Evolutionary conservation across 2,113 vertebrate genomes (phyloP).

Genomic region (Delphinapterus leucas): DNA sequence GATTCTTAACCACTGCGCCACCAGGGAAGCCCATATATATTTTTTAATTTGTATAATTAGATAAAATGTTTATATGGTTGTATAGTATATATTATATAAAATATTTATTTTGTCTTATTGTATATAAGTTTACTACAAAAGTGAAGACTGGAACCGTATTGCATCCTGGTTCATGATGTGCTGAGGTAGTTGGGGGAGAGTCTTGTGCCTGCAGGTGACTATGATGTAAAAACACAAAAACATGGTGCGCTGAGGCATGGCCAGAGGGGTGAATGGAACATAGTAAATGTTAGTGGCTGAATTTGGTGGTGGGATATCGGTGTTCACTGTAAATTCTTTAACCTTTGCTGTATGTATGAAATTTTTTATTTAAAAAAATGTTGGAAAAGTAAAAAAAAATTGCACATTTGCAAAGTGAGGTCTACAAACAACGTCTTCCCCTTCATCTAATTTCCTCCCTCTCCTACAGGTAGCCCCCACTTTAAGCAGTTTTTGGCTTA

Average conservation of each 20-base stretch:
- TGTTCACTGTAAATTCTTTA: not conserved
- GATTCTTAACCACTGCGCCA: too few species aligned
- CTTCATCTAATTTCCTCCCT: not conserved
- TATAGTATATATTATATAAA: not conserved
- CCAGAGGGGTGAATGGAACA: not conserved
- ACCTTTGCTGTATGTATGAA: not conserved
- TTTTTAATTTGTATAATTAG: not conserved
- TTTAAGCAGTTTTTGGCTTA: not conserved
- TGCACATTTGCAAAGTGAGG: not conserved
- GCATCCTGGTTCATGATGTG: not conserved
- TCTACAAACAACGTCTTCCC: too few species aligned
- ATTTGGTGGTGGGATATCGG: not conserved
- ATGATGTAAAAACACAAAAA: not conserved
- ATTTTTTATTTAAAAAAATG: not conserved
- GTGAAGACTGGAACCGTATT: too few species aligned
- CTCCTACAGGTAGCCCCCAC: fast-evolving
- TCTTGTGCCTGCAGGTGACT: not conserved
- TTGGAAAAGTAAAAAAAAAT: not conserved
- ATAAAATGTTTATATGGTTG: not conserved
- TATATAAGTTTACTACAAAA: not conserved
- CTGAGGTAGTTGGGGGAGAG: not conserved
- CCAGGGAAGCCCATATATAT: too few species aligned
- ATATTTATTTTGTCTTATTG: not conserved
- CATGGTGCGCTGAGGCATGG: not conserved
- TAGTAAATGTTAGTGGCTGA: not conserved